phyloP scores from a whole-genome alignment of 1,140 invertebrate species.

The Musca vetustissima region DNA sequence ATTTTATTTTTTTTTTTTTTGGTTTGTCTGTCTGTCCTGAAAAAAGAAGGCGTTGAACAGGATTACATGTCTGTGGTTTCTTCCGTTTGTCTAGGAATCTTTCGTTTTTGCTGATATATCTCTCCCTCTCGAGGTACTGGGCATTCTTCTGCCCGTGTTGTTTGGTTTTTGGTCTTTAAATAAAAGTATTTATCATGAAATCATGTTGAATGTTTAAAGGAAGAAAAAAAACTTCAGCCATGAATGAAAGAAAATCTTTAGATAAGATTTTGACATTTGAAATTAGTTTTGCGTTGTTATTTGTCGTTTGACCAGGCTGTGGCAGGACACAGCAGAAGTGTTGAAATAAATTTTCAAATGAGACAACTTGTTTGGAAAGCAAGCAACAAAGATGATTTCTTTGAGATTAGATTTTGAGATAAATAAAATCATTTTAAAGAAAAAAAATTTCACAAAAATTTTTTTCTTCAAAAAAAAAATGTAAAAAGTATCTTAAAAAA shows the following conservation, averaged over 20 bases:
- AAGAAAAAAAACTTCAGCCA: too few species aligned
- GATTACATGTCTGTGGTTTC: slow-evolving; percentile 1
- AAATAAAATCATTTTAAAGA: too few species aligned
- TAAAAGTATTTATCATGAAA: slow-evolving; percentile 32
- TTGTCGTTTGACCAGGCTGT: neutral
- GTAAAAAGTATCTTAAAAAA: too few species aligned
- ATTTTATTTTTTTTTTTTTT: neutral
- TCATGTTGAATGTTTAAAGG: slow-evolving; percentile 39
- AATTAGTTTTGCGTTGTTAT: slow-evolving; percentile 41
- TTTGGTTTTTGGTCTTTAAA: neutral
- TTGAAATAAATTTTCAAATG: too few species aligned
- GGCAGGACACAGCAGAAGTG: too few species aligned
- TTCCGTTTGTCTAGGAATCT: neutral
- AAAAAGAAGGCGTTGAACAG: slow-evolving; percentile 20
- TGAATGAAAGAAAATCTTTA: slow-evolving; percentile 19
- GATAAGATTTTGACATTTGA: slow-evolving; percentile 53
- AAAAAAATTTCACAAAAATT: too few species aligned
- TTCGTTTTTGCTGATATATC: neutral
- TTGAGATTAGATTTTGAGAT: too few species aligned
- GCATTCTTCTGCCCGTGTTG: too few species aligned
- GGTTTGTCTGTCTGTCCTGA: too few species aligned
- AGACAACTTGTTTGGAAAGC: too few species aligned
- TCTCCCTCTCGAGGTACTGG: neutral
- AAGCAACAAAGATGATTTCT: too few species aligned
- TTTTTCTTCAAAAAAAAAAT: too few species aligned